These are phyloP conservation scores for Baccha elongata DNA, from an alignment of 2,888 invertebrate species.

Conservation along the genomic window DNA sequence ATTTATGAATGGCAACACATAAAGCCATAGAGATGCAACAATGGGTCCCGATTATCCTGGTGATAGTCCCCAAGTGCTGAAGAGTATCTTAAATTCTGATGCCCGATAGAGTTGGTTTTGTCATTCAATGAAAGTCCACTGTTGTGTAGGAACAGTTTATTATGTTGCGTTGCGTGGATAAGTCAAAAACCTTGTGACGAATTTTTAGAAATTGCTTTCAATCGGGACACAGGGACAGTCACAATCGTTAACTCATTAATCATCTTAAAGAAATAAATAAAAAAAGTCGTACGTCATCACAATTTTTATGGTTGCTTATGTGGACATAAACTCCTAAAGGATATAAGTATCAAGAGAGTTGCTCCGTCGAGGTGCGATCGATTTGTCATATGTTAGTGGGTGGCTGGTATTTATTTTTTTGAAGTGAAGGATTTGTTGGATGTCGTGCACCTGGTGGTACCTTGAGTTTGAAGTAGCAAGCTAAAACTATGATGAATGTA, in stretches of 20 bases:
- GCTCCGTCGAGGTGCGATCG: constrained; percentile 66
- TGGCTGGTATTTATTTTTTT: constrained; percentile 47
- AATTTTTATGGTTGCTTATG: constrained; percentile 66
- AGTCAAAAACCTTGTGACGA: constrained; percentile 73
- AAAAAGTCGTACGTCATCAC: constrained; percentile 67
- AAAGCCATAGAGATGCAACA: constrained; percentile 43
- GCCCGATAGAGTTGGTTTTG: constrained; percentile 31
- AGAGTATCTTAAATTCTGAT: constrained; percentile 10
- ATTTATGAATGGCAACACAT: constrained; percentile 66
- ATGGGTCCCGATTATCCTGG: constrained; percentile 64
- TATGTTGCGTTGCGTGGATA: constrained; percentile 68
- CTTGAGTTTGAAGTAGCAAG: no score
- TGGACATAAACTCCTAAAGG: constrained; percentile 35
- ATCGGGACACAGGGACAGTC: constrained; percentile 28
- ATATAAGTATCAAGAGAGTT: constrained; percentile 41
- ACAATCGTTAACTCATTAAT: constrained; percentile 69
- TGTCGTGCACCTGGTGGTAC: constrained; percentile 50
- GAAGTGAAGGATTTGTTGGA: constrained; percentile 36
- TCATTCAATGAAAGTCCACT: constrained; percentile 52
- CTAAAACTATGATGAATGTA: no score
- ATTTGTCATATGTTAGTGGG: constrained; percentile 69
- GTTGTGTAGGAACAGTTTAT: constrained; percentile 58
- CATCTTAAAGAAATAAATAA: constrained; percentile 53
- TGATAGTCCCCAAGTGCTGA: constrained; percentile 65
- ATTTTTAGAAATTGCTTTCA: constrained; percentile 51